phyloP scores from a whole-genome alignment of 92 coral and sea anemone genomes.

The Plumapathes pennacea region DNA sequence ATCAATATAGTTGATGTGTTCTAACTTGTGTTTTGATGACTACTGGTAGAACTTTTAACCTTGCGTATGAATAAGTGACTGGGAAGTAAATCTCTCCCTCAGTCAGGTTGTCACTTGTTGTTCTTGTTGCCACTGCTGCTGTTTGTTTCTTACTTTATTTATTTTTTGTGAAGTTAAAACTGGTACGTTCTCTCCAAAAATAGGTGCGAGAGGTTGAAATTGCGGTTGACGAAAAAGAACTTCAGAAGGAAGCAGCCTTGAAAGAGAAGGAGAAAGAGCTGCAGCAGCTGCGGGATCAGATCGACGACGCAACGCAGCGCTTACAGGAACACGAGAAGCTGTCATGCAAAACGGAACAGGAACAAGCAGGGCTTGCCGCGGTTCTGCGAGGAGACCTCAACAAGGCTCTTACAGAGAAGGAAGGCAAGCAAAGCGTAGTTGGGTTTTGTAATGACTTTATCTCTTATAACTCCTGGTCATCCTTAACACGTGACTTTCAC shows the following conservation, averaged over 20 bases:
- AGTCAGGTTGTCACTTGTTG: too few relatives aligned
- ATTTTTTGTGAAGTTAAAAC: slow-evolving; percentile 10
- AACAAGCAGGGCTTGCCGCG: slow-evolving; percentile 30
- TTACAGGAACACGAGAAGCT: slow-evolving; percentile 38
- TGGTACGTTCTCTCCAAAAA: too few relatives aligned
- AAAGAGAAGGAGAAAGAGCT: slow-evolving; percentile 92
- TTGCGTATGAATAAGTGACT: too few relatives aligned
- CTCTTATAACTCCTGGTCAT: slow-evolving; percentile 7
- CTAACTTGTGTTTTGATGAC: too few relatives aligned
- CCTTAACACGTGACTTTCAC: too few relatives aligned
- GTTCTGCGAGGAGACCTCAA: slow-evolving; percentile 46
- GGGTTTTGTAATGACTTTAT: too few relatives aligned
- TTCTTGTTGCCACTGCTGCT: background rate
- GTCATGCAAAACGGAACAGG: slow-evolving; percentile 56
- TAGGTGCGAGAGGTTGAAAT: slow-evolving; percentile 91
- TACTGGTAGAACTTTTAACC: too few relatives aligned
- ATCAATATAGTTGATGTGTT: too few relatives aligned
- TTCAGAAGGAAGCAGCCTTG: slow-evolving; percentile 94
- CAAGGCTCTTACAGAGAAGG: slow-evolving; percentile 40
- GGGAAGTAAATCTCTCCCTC: too few relatives aligned
- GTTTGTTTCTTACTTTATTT: background rate
- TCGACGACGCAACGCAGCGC: slow-evolving; percentile 52
- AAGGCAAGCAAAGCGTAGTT: slow-evolving; percentile 29
- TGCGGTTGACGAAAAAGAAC: slow-evolving; percentile 97
- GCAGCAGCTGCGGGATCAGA: slow-evolving; percentile 63